A percentile compares a stretch with the other conserved stretches of the same genome.
Conservation (phyloP, 2,888 invertebrate species). For the Druceiella hillmani region DNA sequence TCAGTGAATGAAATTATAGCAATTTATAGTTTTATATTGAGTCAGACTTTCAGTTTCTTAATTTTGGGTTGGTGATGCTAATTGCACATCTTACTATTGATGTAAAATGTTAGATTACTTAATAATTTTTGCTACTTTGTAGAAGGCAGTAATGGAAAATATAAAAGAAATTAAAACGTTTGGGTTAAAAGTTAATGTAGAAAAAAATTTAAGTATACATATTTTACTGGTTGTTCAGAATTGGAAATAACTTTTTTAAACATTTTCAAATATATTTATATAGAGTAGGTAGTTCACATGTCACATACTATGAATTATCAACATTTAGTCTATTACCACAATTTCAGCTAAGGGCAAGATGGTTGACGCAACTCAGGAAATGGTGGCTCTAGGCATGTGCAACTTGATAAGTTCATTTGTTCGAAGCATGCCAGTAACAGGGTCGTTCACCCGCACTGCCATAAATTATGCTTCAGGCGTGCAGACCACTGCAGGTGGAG, state of each 20-base stretch:
- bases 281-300: slow-evolving; percentile 31
- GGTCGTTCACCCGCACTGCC: slow-evolving; percentile 82
- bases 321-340: too few species aligned
- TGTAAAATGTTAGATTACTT: too few species aligned
- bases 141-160: too few species aligned
- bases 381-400: slow-evolving; percentile 77
- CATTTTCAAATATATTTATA: not conserved
- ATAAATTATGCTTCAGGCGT: slow-evolving; percentile 90
- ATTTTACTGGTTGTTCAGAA: not conserved
- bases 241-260: not conserved
- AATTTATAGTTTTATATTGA: too few species aligned
- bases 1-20: too few species aligned
- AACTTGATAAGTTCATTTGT: slow-evolving; percentile 79
- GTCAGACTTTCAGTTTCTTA: too few species aligned
- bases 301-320: slow-evolving; percentile 3
- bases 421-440: slow-evolving; percentile 81
- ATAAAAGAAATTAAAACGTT: too few species aligned
- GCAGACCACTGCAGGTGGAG: slow-evolving; percentile 73
- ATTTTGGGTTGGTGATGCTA: too few species aligned
- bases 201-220: too few species aligned
- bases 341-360: slow-evolving; percentile 63
- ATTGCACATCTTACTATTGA: too few species aligned
- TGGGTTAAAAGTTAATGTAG: too few species aligned
- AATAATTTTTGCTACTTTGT: too few species aligned
- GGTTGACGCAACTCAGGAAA: slow-evolving; percentile 85